Evolutionary conservation across 2,797 vertebrate species (phyloP).

Genomic region (Bovichtus variegatus): DNA sequence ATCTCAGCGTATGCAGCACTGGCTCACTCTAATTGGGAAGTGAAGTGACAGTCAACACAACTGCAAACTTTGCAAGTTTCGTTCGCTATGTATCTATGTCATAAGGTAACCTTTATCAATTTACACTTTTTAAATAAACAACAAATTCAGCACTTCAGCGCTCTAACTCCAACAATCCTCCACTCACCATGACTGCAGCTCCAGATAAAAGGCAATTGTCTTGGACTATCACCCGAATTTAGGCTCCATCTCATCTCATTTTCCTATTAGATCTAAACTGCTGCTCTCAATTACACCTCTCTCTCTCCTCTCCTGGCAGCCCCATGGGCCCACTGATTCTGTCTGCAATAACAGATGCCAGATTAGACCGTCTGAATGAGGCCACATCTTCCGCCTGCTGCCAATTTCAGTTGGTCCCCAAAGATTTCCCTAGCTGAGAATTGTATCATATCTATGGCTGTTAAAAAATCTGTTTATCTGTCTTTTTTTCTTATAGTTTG

Average conservation of each 20-base stretch:
- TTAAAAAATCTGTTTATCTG: slow-evolving; percentile 62
- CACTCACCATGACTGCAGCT: slow-evolving; percentile 41
- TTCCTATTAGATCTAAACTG: slow-evolving; percentile 83
- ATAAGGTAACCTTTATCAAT: slow-evolving; percentile 28
- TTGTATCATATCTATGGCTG: slow-evolving; percentile 63
- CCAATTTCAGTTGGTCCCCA: slow-evolving; percentile 73
- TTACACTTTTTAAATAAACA: slow-evolving; percentile 34
- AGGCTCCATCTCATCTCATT: slow-evolving; percentile 81
- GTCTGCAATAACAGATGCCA: slow-evolving; percentile 83
- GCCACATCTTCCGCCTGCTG: slow-evolving; percentile 73
- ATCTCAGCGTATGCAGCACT: slow-evolving; percentile 8
- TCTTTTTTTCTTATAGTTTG: slow-evolving; percentile 38
- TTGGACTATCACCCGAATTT: slow-evolving; percentile 72
- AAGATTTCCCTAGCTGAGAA: slow-evolving; percentile 63
- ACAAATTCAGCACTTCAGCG: not conserved
- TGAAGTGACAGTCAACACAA: slow-evolving; percentile 26
- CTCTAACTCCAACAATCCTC: slow-evolving; percentile 33
- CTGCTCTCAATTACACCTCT: slow-evolving; percentile 80
- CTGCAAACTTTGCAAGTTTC: slow-evolving; percentile 43
- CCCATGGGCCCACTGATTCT: slow-evolving; percentile 72
- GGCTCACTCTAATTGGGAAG: slow-evolving; percentile 54
- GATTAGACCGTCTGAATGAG: slow-evolving; percentile 80
- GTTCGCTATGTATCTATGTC: slow-evolving; percentile 9
- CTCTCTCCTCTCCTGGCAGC: slow-evolving; percentile 54
- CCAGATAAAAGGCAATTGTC: slow-evolving; percentile 65